Conservation (phyloP, 2,888 invertebrate genomes). For the Diarsia brunnea region DNA sequence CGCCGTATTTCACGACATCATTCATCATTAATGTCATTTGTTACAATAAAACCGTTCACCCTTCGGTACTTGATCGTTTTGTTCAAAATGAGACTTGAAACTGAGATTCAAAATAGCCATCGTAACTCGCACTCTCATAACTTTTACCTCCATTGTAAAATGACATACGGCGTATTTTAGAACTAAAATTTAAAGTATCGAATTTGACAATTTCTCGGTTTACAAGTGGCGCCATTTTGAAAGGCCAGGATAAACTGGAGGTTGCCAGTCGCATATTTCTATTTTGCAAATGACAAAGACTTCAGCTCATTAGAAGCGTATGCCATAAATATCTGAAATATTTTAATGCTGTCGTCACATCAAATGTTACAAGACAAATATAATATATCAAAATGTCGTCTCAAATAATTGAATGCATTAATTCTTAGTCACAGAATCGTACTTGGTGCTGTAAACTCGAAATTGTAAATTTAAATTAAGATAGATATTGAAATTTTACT, state of each 20-base stretch:
- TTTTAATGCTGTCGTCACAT: constrained; percentile 58
- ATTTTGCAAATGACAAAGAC: constrained; percentile 50
- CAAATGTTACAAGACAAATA: constrained; percentile 49
- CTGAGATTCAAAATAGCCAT: constrained; percentile 46
- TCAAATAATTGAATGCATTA: constrained; percentile 50
- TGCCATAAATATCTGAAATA: constrained; percentile 62
- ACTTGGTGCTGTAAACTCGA: constrained; percentile 23
- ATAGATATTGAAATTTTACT: neutral
- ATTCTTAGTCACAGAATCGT: constrained; percentile 55
- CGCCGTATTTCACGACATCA: constrained; percentile 26
- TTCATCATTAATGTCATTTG: constrained; percentile 42
- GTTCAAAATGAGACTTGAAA: constrained; percentile 24
- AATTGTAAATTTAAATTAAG: constrained; percentile 5
- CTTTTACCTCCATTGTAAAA: constrained; percentile 11
- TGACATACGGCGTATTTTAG: neutral
- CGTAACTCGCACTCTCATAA: constrained; percentile 22
- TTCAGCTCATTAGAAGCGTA: constrained; percentile 52
- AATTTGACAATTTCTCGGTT: constrained; percentile 13
- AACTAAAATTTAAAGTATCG: constrained; percentile 11
- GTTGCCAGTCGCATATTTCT: constrained; percentile 27
- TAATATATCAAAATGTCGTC: constrained; percentile 61
- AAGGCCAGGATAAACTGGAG: neutral
- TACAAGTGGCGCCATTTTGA: constrained; percentile 18
- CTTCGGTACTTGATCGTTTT: constrained; percentile 35
- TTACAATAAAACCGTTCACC: constrained; percentile 44